Base-by-base conservation (phyloP, 2,797 vertebrate genomes). In the Gallinago nigripennis region DNA sequence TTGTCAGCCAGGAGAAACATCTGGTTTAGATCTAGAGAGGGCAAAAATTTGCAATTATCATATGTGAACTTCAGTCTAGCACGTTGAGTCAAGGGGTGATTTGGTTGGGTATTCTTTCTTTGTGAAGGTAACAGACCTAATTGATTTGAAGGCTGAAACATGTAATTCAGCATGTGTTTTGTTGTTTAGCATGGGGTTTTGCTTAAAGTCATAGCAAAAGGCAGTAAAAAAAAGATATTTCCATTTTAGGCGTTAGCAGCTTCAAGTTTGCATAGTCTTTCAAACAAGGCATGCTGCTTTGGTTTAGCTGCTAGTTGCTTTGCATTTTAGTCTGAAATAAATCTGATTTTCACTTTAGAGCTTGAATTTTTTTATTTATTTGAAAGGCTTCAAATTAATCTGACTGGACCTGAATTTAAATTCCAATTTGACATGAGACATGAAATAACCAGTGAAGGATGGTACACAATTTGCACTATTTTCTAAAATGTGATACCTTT, bases 301-400 rank as follows among this genome's bases (percentile, higher is more conserved):
- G 30, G 17, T 82, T 94, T 76, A 71, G 3, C 50, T 75, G 17
- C 18, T 80, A 46, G 39, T 83, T 83, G 12, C 46, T 94, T 86
- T 88, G 21, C 64, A 56, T 94, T 90, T 90, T 88, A 89, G 23
- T 70, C 48, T 66, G 24, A 64, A 30, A 43, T 92, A 89, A 82
- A 94, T 88, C 57, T 66, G 45, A 66, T 91, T 92, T 95, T 92
- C 60, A 8, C 3, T 80, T 80, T 53, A 90, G 53, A 93, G 89
- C 8, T 33, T 66, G 18, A 89, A 71, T 81, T 86, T 65, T 65
- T 77, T 10, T 71, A 14, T 88, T 79, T 85, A 78, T 56, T 23
- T 30, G 28, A 94, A 90, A 72, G 33, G 33, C 82, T 90, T 96
- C 88, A 10, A 69, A 69, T 76, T 30, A 89, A 19, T 35, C 18